Conservation (phyloP, 2,113 vertebrate genomes). For the Aldabrachelys gigantea region DNA sequence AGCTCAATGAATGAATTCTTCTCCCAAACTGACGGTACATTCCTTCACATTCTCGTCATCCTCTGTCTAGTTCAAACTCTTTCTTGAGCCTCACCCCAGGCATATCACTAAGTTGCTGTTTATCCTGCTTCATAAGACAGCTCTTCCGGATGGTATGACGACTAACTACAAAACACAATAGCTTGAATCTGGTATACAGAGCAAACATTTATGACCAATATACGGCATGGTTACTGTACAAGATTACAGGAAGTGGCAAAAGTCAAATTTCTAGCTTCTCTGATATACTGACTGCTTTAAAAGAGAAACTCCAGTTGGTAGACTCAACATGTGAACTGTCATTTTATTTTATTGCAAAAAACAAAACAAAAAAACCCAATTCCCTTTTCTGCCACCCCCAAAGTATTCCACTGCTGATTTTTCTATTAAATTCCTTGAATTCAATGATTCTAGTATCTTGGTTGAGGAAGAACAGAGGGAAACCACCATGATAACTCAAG, state of each 20-base stretch:
- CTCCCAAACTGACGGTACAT: not conserved
- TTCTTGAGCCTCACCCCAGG: conserved; percentile 46
- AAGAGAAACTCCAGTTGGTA: not conserved
- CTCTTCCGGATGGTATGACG: not conserved
- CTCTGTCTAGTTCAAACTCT: conserved; percentile 49
- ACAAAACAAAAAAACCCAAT: too few relatives aligned
- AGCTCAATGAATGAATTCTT: not conserved
- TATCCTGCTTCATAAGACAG: conserved; percentile 14
- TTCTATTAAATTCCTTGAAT: not conserved
- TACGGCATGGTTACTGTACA: not conserved
- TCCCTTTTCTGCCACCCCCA: not conserved
- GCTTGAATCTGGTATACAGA: not conserved
- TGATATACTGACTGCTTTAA: not conserved
- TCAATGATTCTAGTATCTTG: not conserved
- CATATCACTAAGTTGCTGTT: not conserved
- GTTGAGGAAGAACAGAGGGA: not conserved
- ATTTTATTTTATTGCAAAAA: not conserved
- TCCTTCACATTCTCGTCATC: not conserved
- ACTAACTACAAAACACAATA: not conserved
- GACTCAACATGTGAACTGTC: not conserved
- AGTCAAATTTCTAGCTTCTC: accelerated
- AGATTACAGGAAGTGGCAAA: not conserved
- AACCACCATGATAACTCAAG: not conserved
- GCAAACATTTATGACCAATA: conserved; percentile 11
- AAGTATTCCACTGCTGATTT: not conserved